Evolutionary conservation across 2,888 invertebrate species (phyloP).

Genomic region (Drosophila prolongata): DNA sequence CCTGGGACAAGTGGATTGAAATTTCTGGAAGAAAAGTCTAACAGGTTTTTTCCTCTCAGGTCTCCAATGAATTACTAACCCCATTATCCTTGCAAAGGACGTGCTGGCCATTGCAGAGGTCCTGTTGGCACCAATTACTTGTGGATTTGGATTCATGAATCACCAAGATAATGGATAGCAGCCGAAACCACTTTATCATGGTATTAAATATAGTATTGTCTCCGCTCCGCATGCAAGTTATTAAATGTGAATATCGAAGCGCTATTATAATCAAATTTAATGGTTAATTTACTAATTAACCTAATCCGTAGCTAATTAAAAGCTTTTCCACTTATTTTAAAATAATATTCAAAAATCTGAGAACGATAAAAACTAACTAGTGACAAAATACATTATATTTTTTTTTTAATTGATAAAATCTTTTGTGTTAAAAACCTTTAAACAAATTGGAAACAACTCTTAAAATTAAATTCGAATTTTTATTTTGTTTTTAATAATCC

Average conservation of each 20-base stretch:
- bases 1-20: background rate
- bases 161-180: background rate
- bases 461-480: too few relatives aligned
- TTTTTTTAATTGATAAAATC: too few relatives aligned
- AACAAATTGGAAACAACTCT: too few relatives aligned
- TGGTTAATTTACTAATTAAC: background rate
- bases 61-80: background rate
- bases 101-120: slow-evolving; percentile 8
- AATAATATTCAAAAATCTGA: too few relatives aligned
- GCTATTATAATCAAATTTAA: too few relatives aligned
- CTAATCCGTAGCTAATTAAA: background rate
- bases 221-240: background rate
- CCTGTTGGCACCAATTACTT: slow-evolving; percentile 4
- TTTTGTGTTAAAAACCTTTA: too few relatives aligned
- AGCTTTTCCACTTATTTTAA: background rate
- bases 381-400: too few relatives aligned
- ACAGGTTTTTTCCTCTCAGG: too few relatives aligned
- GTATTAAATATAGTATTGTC: background rate
- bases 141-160: background rate
- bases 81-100: slow-evolving; percentile 15
- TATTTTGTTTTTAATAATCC: too few relatives aligned
- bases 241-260: too few relatives aligned
- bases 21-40: background rate
- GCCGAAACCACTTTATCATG: background rate
- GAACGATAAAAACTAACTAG: too few relatives aligned